Evolutionary conservation across 2,113 vertebrate species (phyloP).

Genomic region (Dicaeum eximium): DNA sequence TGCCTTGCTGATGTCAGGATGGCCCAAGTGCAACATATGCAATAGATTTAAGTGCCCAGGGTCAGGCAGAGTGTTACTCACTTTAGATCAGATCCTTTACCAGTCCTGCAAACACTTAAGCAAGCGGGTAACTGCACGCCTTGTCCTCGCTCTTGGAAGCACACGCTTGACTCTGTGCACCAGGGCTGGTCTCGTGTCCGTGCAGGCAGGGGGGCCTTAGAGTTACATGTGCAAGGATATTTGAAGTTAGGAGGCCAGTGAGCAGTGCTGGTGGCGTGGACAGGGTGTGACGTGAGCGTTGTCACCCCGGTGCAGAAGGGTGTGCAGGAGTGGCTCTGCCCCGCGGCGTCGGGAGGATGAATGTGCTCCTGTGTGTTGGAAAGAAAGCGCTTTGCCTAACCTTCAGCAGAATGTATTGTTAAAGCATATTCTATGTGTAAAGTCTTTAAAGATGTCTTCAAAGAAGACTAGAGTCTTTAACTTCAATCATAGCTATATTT

Average conservation of each 20-base stretch:
- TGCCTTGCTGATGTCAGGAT: constrained; percentile 11
- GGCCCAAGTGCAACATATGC: neutral
- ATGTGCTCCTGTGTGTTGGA: constrained; percentile 74
- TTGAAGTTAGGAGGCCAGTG: neutral
- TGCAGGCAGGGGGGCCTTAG: neutral
- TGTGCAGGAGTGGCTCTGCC: constrained; percentile 17
- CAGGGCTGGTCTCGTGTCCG: neutral
- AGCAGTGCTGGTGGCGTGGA: neutral
- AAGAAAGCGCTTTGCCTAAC: constrained; percentile 82
- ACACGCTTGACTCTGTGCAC: neutral
- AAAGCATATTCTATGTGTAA: constrained; percentile 81
- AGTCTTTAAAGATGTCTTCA: constrained; percentile 84
- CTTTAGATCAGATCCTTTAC: neutral
- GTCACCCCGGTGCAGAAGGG: neutral
- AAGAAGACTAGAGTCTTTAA: constrained; percentile 86
- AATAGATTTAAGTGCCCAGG: neutral
- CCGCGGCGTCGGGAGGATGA: neutral
- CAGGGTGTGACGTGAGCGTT: neutral
- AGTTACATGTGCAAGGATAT: neutral
- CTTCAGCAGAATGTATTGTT: constrained; percentile 86
- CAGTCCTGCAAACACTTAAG: neutral
- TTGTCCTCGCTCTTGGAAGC: neutral
- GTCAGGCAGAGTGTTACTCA: neutral
- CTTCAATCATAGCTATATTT: constrained; percentile 86
- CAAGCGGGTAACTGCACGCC: neutral